Base-by-base conservation (phyloP, 2,797 vertebrate species). In the Propithecus perrieri region DNA sequence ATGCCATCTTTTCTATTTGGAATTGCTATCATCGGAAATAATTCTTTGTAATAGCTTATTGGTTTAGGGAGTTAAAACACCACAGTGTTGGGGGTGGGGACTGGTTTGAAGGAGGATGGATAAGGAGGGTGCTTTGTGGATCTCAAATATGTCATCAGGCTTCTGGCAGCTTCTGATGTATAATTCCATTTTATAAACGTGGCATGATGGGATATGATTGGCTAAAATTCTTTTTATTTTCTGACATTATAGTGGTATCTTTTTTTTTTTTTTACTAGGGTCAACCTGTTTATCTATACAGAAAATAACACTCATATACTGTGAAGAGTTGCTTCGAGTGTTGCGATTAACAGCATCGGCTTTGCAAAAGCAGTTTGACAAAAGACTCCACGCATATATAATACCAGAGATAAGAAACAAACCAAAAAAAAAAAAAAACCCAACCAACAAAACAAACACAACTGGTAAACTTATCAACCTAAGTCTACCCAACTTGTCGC, bases 11-110 rank as follows among this genome's bases (percentile, higher is more conserved):
- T 85, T 83, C 95, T 91, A 88, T 94, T 97, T 96, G 85, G 96
- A 96, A 94, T 87, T 96, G 89, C 87, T 95, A 93, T 90, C 97
- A 95, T 91, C 87, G 30, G 96, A 94, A 97, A 96, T 94, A 97
- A 97, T 96, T 97, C 75, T 95, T 96, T 93, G 74, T 97, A 97
- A 97, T 71, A 97, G 95, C 89, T 95, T 97, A 96, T 97, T 89
- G 85, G 89, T 97, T 98, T 91, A 93, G 92, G 90, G 85, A 89
- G 95, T 86, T 97, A 96, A 97, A 97, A 93, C 48, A 30, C 61
- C 41, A 48, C 94, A 94, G 35, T 17, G 89, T 35, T 13, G 35
- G 35, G 22, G 15, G 5, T 15, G 48, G 81, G 33, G 75, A 43
- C 33, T 81, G 76, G 41, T 50, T 59, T 71, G 75, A 59, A 96